phyloP scores from a whole-genome alignment of 2,888 invertebrate species.

The Stenodera caucasica region DNA sequence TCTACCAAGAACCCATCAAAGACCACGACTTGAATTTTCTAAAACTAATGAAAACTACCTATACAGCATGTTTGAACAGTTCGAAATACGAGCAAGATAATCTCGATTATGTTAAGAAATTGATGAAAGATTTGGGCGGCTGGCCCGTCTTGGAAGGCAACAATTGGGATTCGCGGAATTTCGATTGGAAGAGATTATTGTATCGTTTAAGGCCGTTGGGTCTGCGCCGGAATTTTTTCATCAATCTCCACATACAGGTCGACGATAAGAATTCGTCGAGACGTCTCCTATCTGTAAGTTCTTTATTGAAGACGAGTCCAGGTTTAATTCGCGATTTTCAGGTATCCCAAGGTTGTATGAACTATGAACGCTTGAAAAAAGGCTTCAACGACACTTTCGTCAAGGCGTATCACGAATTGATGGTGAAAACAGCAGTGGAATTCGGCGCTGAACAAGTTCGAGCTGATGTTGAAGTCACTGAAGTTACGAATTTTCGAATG shows the following conservation, averaged over 20 bases:
- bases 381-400: conserved; percentile 30
- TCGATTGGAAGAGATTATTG: conserved; percentile 33
- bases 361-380: conserved; percentile 19
- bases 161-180: conserved; percentile 34
- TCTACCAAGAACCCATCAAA: conserved; percentile 15
- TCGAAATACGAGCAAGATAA: conserved; percentile 27
- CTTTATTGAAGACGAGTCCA: no score
- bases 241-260: conserved; percentile 16
- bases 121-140: conserved; percentile 34
- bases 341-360: conserved; percentile 29
- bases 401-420: conserved; percentile 20
- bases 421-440: conserved; percentile 30
- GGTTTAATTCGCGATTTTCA: conserved; percentile 18
- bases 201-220: conserved; percentile 27
- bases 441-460: conserved; percentile 28
- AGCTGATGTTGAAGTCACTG: conserved; percentile 18
- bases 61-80: conserved; percentile 36
- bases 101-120: conserved; percentile 18
- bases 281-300: conserved; percentile 18
- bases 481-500: conserved; percentile 19
- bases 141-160: conserved; percentile 39
- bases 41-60: conserved; percentile 53
- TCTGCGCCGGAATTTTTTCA: conserved; percentile 30
- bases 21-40: conserved; percentile 52
- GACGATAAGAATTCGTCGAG: conserved; percentile 19